Evolutionary conservation across 1,140 invertebrate species (phyloP).

Genomic region (Mycetomoellerius zeteki): DNA sequence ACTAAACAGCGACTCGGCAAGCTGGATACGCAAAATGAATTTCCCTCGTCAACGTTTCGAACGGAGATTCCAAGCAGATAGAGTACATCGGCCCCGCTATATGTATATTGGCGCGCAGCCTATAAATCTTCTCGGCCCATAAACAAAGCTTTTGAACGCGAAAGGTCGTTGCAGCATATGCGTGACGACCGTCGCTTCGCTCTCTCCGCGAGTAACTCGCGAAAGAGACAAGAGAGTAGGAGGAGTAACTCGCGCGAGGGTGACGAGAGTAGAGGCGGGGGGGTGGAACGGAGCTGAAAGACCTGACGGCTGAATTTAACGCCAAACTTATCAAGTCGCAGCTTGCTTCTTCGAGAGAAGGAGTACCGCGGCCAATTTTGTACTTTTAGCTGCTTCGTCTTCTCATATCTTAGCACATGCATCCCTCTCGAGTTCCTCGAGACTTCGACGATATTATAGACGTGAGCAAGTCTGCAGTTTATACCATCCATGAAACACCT

Average conservation of each 20-base stretch:
- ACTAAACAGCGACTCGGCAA: conserved; percentile 12
- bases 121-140: conserved; percentile 85
- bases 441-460: neutral
- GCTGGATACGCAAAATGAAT: conserved; percentile 57
- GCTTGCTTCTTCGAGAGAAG: conserved; percentile 56
- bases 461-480: neutral
- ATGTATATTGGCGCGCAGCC: conserved; percentile 76
- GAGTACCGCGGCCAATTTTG: conserved; percentile 65
- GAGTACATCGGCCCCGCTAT: conserved; percentile 75
- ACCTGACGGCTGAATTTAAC: conserved; percentile 82
- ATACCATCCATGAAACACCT: neutral
- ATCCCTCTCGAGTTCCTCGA: conserved; percentile 1
- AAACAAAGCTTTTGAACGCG: conserved; percentile 86
- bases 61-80: conserved; percentile 76
- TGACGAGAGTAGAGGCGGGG: neutral
- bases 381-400: conserved; percentile 10
- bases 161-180: conserved; percentile 84
- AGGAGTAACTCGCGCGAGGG: conserved; percentile 28
- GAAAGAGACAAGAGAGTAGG: conserved; percentile 30
- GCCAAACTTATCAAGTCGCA: conserved; percentile 73
- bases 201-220: conserved; percentile 50
- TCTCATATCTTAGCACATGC: conserved; percentile 1
- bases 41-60: conserved; percentile 54
- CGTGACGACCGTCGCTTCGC: conserved; percentile 78
- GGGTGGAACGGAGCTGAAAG: conserved; percentile 61